Conservation (phyloP, 2,113 vertebrate species). For the Anser cygnoides region DNA sequence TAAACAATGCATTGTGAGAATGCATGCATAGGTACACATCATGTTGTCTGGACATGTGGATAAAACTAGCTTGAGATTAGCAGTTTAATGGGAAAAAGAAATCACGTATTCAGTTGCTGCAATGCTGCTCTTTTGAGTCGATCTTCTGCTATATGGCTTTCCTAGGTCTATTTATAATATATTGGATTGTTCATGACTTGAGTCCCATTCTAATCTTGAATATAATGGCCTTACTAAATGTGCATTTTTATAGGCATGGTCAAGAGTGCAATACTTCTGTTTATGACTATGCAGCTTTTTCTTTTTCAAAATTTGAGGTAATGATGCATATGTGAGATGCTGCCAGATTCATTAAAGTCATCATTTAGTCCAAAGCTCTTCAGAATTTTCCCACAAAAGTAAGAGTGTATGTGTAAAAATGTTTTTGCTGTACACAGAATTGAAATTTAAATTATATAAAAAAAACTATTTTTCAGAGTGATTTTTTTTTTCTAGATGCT, state of each 20-base stretch:
- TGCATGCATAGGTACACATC: neutral
- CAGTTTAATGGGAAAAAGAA: neutral
- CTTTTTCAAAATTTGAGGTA: neutral
- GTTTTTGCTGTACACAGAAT: neutral
- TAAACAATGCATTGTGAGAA: neutral
- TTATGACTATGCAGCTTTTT: constrained; percentile 24
- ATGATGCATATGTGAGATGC: neutral
- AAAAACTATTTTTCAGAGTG: neutral
- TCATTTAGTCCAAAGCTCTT: neutral
- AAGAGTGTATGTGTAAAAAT: neutral
- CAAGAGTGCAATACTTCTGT: constrained; percentile 37
- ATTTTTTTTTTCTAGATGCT: neutral
- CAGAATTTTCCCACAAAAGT: neutral
- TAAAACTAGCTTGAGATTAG: neutral
- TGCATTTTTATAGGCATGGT: constrained; percentile 8
- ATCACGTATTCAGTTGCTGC: neutral
- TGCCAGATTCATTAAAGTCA: neutral
- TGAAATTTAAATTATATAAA: neutral
- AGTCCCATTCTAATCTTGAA: neutral
- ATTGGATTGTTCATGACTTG: neutral
- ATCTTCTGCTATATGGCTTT: neutral
- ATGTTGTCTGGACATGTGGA: neutral
- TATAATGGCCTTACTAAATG: constrained; percentile 48
- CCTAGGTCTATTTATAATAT: neutral
- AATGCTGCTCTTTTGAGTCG: neutral